phyloP scores from a whole-genome alignment of 2,113 vertebrate species.

The Hylia prasina region DNA sequence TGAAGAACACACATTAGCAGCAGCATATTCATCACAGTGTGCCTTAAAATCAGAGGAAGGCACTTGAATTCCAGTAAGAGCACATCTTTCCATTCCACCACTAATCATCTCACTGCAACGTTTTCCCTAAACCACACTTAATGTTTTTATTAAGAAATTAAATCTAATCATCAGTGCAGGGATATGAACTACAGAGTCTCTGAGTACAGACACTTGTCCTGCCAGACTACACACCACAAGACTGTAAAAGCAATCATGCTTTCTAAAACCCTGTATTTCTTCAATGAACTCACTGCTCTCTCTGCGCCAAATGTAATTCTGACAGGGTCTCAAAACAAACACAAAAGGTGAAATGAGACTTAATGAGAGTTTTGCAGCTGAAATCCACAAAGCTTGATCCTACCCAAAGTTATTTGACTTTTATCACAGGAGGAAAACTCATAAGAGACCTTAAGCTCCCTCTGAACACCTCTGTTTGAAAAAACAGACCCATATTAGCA shows the following conservation, averaged over 20 bases:
- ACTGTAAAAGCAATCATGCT: not conserved
- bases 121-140: not conserved
- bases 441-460: conserved; percentile 15
- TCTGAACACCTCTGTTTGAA: not conserved
- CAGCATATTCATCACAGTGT: not conserved
- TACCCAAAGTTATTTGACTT: not conserved
- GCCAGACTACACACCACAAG: not conserved
- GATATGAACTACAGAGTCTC: not conserved
- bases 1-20: not conserved
- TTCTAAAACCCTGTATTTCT: not conserved
- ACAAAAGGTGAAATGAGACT: conserved; percentile 40
- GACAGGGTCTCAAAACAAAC: conserved; percentile 53
- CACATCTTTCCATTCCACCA: not conserved
- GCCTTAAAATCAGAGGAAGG: not conserved
- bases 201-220: not conserved
- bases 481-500: not conserved
- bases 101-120: not conserved
- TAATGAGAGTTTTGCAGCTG: conserved; percentile 10
- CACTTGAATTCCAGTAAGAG: conserved; percentile 5
- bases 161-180: not conserved
- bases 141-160: not conserved
- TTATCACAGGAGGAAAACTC: not conserved
- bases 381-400: conserved; percentile 14
- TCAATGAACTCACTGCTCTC: not conserved
- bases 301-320: not conserved